Base-by-base conservation (phyloP, 2,113 vertebrate species). In the Silurus meridionalis region DNA sequence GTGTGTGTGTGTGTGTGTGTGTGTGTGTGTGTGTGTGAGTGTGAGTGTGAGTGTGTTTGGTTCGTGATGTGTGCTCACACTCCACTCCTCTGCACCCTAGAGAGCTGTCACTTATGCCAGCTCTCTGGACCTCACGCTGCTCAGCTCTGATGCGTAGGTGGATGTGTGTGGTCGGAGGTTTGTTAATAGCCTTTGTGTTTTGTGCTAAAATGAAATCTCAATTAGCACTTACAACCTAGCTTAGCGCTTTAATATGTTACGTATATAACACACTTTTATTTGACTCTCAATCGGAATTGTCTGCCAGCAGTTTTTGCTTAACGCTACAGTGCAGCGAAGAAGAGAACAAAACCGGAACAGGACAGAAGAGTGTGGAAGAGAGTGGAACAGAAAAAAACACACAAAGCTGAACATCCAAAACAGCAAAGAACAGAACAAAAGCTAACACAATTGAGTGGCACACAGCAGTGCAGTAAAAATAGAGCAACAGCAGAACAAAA, bases 31-130 rank as follows among this genome's bases (percentile, higher is more conserved):
- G 13, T 6, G 17, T 66, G 17, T 66, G 6, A 3, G 6, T 57
- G 13, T 57, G 13, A 2, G 13, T 57, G 13, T 57, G 2, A 9
- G 13, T 57, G 13, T 57, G 13, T 57, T 15, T 8, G 11, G 75
- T 57, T 83, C 66, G 66, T 83, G 66, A 75, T 84, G 67, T 60
- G 55, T 50, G 58, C 57, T 75, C 83, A 85, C 74, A 79, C 74
- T 81, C 78, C 78, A 80, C 84, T 50, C 84, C 84, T 66, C 84
- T 79, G 63, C 84, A 81, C 63, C 52, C 25, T 55, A 66, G 64
- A 81, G 78, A 80, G 66, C 64, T 55, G 57, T 61, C 37, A 9
- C 85, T 81, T 66, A 63, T 46, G 53, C 66, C 85, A 80, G 66
- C 85, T 86, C 53, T 72, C 55, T 81, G 66, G 66, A 25, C 64